Percentiles rank a stretch among this genome's conserved stretches.
These are phyloP conservation scores for Cantharis lateralis DNA, from an alignment of 2,888 invertebrate species.

Conservation along the genomic window DNA sequence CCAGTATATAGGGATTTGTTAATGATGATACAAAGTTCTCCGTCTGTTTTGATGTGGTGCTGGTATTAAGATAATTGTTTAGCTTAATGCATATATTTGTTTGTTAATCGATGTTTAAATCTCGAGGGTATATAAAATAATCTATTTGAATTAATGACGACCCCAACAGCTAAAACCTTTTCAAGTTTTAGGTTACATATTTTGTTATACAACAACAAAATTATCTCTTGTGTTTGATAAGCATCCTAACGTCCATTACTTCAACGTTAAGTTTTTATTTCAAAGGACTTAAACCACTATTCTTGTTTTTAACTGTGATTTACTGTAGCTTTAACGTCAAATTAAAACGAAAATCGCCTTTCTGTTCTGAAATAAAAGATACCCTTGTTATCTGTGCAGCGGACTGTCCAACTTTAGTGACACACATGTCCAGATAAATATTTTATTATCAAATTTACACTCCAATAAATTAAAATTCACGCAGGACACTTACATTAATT, in stretches of 20 bases:
- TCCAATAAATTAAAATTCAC: background rate
- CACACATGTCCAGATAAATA: conserved; percentile 3
- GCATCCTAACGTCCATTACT: conserved; percentile 9
- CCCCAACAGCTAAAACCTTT: background rate
- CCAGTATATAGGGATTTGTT: conserved; percentile 19
- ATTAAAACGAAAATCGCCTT: conserved; percentile 22
- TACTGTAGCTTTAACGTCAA: conserved; percentile 27
- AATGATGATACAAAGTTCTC: conserved; percentile 16
- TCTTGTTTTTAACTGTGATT: conserved; percentile 22
- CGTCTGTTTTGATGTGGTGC: conserved; percentile 14
- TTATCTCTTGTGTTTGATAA: background rate
- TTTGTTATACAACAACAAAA: background rate
- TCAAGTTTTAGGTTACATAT: background rate
- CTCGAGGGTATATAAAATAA: conserved; percentile 11
- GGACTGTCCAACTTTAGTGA: conserved; percentile 10
- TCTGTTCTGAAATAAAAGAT: conserved; percentile 13
- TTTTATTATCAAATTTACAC: conserved; percentile 14
- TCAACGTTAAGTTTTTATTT: conserved; percentile 12
- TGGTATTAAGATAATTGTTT: conserved; percentile 15
- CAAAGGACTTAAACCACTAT: conserved; percentile 15
- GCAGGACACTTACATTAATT: background rate
- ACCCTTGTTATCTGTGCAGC: conserved; percentile 19
- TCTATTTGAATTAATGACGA: conserved; percentile 10
- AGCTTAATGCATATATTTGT: conserved; percentile 10
- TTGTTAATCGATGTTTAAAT: conserved; percentile 18